phyloP scores from a whole-genome alignment of 2,888 invertebrate species.

The Diarsia brunnea region DNA sequence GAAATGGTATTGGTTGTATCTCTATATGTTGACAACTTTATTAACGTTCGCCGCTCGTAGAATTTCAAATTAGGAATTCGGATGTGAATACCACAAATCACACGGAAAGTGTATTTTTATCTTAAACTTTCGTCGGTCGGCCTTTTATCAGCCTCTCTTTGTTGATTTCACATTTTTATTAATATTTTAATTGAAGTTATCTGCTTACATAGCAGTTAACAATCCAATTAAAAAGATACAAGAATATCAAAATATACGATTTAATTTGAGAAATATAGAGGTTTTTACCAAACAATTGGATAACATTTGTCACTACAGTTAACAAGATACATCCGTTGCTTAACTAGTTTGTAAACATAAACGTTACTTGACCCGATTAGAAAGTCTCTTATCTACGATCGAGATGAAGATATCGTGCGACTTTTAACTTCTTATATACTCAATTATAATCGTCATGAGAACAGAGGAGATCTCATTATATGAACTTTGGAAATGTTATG shows the following conservation, averaged over 20 bases:
- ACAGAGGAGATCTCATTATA: constrained; percentile 61
- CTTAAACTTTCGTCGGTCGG: constrained; percentile 17
- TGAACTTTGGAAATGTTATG: constrained; percentile 57
- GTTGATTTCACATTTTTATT: constrained; percentile 37
- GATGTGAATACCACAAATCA: constrained; percentile 49
- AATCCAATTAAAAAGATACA: constrained; percentile 32
- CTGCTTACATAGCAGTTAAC: constrained; percentile 33
- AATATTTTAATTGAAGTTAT: constrained; percentile 45
- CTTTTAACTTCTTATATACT: constrained; percentile 76
- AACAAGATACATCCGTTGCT: constrained; percentile 81
- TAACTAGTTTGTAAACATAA: constrained; percentile 84
- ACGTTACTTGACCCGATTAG: constrained; percentile 87
- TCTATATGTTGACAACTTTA: constrained; percentile 53
- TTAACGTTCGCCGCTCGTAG: constrained; percentile 44
- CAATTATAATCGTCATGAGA: constrained; percentile 73
- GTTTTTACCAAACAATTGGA: constrained; percentile 71
- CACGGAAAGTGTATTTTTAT: constrained; percentile 49
- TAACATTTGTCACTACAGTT: constrained; percentile 75
- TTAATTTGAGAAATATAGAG: constrained; percentile 47
- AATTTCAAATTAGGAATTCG: constrained; percentile 52
- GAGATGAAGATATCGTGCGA: constrained; percentile 83
- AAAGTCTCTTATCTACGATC: constrained; percentile 84
- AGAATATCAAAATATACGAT: constrained; percentile 38
- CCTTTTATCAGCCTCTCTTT: constrained; percentile 33
- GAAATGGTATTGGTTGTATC: constrained; percentile 40